A percentile compares a stretch with the other conserved stretches of the same genome.
phyloP scores from a whole-genome alignment of 2,113 vertebrate genomes.

The Ochotona curzoniae region DNA sequence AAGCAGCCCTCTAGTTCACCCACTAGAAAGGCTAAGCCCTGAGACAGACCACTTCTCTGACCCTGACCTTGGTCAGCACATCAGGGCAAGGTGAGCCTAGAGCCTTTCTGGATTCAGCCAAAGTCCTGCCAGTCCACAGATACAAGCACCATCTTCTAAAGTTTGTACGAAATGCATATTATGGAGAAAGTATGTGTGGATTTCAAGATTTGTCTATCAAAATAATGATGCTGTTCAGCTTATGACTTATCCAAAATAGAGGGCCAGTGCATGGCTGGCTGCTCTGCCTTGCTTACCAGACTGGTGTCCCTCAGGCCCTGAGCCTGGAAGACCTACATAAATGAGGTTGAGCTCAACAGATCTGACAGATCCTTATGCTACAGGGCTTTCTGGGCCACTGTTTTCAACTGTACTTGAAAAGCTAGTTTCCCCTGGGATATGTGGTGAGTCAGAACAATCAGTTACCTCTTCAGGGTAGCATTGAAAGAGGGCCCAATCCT shows the following conservation, averaged over 20 bases:
- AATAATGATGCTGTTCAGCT: not conserved
- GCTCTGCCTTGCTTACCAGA: not conserved
- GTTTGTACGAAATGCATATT: too few species aligned
- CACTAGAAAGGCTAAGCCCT: not conserved
- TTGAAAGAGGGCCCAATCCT: not conserved
- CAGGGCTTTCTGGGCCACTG: slow-evolving; percentile 9
- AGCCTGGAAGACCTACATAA: not conserved
- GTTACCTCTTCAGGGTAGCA: not conserved
- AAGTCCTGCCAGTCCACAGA: not conserved
- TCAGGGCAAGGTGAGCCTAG: not conserved
- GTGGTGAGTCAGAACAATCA: not conserved
- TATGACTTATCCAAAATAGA: not conserved
- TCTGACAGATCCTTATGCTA: not conserved
- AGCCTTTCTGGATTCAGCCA: not conserved
- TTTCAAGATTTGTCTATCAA: too few species aligned
- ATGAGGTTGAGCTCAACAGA: not conserved
- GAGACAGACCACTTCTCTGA: not conserved
- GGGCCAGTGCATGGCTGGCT: not conserved
- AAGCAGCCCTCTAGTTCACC: not conserved
- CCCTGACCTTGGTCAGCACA: not conserved
- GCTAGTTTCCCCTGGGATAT: not conserved
- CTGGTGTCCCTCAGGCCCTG: not conserved
- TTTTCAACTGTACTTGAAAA: slow-evolving; percentile 43
- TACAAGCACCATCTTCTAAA: too few species aligned
- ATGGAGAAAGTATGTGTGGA: too few species aligned